A percentile compares a stretch with the other conserved stretches of the same genome.
phyloP scores from a whole-genome alignment of 2,888 invertebrate species.

The Limnephilus lunatus region DNA sequence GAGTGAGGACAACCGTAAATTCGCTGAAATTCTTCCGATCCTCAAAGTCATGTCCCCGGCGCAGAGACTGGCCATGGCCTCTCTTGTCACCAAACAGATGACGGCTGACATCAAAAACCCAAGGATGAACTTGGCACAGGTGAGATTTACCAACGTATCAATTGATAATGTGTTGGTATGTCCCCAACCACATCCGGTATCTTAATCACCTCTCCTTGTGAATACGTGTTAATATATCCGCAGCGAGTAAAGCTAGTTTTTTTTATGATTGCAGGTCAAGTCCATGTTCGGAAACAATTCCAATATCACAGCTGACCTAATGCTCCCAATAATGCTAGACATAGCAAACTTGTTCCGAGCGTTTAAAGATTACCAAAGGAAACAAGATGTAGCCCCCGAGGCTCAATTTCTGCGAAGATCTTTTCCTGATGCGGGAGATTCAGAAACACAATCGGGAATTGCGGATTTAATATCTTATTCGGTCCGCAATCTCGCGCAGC shows the following conservation, averaged over 20 bases:
- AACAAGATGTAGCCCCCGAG: constrained; percentile 70
- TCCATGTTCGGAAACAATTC: constrained; percentile 78
- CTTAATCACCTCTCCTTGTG: neutral
- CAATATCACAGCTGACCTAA: constrained; percentile 77
- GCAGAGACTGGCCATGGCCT: constrained; percentile 80
- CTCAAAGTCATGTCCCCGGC: constrained; percentile 80
- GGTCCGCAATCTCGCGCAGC: constrained; percentile 68
- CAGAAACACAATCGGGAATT: constrained; percentile 68
- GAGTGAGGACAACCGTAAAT: constrained; percentile 78
- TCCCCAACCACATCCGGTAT: neutral
- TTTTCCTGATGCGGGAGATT: constrained; percentile 70
- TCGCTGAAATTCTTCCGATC: constrained; percentile 81
- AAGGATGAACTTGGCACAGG: constrained; percentile 79
- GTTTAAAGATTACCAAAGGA: constrained; percentile 68
- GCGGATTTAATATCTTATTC: neutral
- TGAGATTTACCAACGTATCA: constrained; percentile 67
- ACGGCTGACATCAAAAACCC: constrained; percentile 75
- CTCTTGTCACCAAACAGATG: constrained; percentile 80
- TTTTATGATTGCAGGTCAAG: constrained; percentile 73
- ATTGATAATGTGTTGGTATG: neutral
- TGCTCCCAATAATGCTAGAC: constrained; percentile 81
- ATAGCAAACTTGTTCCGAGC: constrained; percentile 81
- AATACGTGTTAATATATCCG: neutral
- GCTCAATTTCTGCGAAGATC: constrained; percentile 73
- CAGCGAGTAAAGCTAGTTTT: neutral